Base-by-base conservation (phyloP, 2,888 invertebrate species). In the Mamestra brassicae region DNA sequence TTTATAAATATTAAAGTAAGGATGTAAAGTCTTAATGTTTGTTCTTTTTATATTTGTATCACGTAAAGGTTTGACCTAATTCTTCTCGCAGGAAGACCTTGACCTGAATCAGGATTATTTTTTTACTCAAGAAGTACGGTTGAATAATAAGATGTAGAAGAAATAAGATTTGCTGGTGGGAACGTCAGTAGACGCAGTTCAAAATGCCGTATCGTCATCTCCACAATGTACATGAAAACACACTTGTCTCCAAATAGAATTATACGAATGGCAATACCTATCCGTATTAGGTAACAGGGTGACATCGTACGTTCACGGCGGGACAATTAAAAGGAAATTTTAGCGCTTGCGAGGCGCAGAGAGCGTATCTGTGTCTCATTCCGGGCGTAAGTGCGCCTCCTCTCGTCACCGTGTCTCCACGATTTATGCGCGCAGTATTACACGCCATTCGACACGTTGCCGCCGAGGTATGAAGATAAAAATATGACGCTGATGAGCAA, bases 361-460 rank as follows among this genome's bases (percentile, higher is more conserved):
- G 88, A 89, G 92, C 90, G 90, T 88, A 88, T 90, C 93, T 93
- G 93, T 93, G 92, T 93, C 92, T 93, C 95, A 95, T 95, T 95
- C 93, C 90, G 89, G 88, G 92, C 91, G 93, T 94, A 94, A 95
- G 93, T 93, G 92, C 92, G 93, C 92, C 91, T 91, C 86, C 89
- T 89, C 94, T 94, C 95, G 95, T 95, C 95, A 95, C 94, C 86
- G 92, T 92, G 93, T 92, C 94, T 91, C 89, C 90, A 92, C 95
- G 95, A 96, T 96, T 96, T 96, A 96, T 95, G 93, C 91, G 90
- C 92, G 89, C 93, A 91, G 93, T 96, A 96, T 96, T 96, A 96
- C 96, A 95, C 91, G 94, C 94, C 92, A 96, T 96, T 96, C 96
- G 95, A 96, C 96, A 96, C 94, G 92, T 93, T 92, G 92, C 94